phyloP scores from a whole-genome alignment of 2,797 vertebrate genomes.

The Linurgus olivaceus region DNA sequence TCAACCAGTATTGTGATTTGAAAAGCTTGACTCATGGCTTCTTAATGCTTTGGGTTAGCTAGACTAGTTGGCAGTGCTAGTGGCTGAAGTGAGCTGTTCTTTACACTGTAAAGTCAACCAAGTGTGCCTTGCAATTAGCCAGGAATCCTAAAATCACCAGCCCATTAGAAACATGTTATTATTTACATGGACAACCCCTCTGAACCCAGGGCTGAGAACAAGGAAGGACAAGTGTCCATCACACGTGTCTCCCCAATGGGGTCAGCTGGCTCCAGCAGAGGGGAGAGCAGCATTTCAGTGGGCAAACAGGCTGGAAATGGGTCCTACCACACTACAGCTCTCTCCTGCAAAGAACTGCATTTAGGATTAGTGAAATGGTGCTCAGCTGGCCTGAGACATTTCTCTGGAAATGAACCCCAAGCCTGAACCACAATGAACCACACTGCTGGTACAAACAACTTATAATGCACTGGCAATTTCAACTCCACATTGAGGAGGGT shows the following conservation, averaged over 20 bases:
- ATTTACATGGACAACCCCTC: not conserved
- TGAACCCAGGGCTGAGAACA: not conserved
- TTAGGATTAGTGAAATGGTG: not conserved
- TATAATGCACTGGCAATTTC: not conserved
- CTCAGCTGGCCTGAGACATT: not conserved
- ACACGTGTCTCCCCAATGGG: rapidly evolving
- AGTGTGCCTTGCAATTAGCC: slow-evolving; percentile 20
- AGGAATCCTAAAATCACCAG: not conserved
- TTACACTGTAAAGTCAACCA: not conserved
- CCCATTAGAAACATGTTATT: not conserved
- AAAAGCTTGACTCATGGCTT: not conserved
- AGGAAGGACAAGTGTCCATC: not conserved
- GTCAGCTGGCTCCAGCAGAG: not conserved
- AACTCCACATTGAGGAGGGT: not conserved
- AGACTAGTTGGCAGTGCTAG: not conserved
- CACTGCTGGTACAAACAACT: not conserved
- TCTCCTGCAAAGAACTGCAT: not conserved
- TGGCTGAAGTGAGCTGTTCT: not conserved
- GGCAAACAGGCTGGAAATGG: not conserved
- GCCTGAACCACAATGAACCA: no score
- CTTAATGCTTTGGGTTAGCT: not conserved
- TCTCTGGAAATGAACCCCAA: not conserved
- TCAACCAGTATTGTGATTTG: not conserved
- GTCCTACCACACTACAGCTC: not conserved
- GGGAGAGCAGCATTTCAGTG: not conserved